Percentiles rank a stretch among this genome's conserved stretches.
Evolutionary conservation across 2,888 invertebrate genomes (phyloP).

Genomic region (Eupithecia vulgata): DNA sequence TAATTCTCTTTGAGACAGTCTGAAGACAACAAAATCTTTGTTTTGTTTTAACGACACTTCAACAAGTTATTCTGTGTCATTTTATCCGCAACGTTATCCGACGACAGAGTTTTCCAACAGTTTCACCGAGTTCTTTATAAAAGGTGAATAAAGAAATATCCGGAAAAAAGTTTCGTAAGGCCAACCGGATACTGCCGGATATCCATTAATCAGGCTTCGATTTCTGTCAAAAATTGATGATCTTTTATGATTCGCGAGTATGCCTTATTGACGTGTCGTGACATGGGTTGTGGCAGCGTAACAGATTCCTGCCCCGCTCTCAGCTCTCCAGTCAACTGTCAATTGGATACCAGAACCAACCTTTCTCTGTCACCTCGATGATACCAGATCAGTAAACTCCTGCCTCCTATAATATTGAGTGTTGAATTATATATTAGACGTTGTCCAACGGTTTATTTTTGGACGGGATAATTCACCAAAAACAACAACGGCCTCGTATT

Average conservation of each 20-base stretch:
- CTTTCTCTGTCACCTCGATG: conserved; percentile 62
- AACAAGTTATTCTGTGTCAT: neutral
- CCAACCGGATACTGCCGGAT: conserved; percentile 53
- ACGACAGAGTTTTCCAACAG: neutral
- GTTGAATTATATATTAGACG: conserved; percentile 53
- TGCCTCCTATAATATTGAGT: conserved; percentile 53
- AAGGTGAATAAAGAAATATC: conserved; percentile 5
- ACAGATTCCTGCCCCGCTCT: conserved; percentile 64
- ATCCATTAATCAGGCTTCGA: conserved; percentile 59
- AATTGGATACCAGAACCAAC: conserved; percentile 72
- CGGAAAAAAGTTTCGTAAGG: conserved; percentile 18
- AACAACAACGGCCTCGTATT: conserved; percentile 36
- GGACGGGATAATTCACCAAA: conserved; percentile 30
- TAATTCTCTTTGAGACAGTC: neutral
- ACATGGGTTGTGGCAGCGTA: conserved; percentile 69
- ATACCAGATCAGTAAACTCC: conserved; percentile 61
- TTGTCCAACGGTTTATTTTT: conserved; percentile 38
- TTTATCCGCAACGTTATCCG: neutral
- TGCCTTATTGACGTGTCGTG: conserved; percentile 69
- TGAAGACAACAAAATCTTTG: neutral
- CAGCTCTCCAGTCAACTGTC: conserved; percentile 71
- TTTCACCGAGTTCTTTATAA: neutral
- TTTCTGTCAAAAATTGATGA: conserved; percentile 58
- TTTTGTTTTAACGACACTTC: neutral
- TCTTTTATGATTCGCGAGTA: conserved; percentile 66